These are phyloP conservation scores for Triplophysa siluroides DNA, from an alignment of 2,113 vertebrate genomes.

Conservation along the genomic window DNA sequence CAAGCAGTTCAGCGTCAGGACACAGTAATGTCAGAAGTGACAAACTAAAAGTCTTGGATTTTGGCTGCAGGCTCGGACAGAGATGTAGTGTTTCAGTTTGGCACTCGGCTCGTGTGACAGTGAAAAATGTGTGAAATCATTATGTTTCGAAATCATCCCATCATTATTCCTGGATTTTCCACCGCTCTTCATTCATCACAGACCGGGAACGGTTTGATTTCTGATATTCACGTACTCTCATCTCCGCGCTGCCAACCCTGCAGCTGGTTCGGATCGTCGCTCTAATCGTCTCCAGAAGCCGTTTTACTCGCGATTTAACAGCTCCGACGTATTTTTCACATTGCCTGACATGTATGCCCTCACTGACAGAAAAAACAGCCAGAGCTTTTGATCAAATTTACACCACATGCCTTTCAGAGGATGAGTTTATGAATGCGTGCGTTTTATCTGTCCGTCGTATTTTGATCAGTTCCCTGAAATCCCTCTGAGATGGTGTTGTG, in stretches of 20 bases:
- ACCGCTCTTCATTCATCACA: neutral
- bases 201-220: constrained; percentile 8
- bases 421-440: constrained; percentile 56
- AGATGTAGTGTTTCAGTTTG: constrained; percentile 6
- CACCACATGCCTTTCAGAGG: constrained; percentile 79
- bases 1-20: neutral
- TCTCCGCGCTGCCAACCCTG: constrained; percentile 52
- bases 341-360: constrained; percentile 68
- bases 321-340: constrained; percentile 77
- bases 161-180: constrained; percentile 10
- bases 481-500: constrained; percentile 48
- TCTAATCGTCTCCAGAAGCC: constrained; percentile 77
- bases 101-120: neutral
- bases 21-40: neutral
- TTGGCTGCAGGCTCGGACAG: neutral
- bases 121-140: constrained; percentile 14
- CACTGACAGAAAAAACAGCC: constrained; percentile 47
- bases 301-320: constrained; percentile 75
- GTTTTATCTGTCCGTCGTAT: constrained; percentile 64
- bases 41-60: neutral
- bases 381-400: constrained; percentile 79
- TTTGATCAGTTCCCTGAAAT: constrained; percentile 70
- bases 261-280: constrained; percentile 75
- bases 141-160: constrained; percentile 48
- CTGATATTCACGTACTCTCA: constrained; percentile 31